Base-by-base conservation (phyloP, 2,797 vertebrate genomes). In the Sebastolobus altivelis region DNA sequence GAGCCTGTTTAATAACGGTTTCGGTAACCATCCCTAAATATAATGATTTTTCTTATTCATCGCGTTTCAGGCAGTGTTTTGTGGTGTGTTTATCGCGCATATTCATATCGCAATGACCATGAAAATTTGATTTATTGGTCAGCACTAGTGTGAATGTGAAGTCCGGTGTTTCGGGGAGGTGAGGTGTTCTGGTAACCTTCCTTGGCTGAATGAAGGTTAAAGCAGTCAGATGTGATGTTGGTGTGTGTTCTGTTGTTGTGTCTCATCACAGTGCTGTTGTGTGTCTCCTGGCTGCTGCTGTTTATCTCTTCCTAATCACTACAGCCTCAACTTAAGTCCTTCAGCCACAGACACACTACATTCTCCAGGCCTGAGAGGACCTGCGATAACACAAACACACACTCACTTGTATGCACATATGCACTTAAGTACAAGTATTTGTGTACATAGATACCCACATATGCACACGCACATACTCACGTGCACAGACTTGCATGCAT, bases 301-400 rank as follows among this genome's bases (percentile, higher is more conserved):
- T 84, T 90, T 82, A 85, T 86, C 79, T 75, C 52, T 25, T 22
- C 56, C 78, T 90, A 89, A 92, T 92, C 88, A 61, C 73, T 2
- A 4, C 52, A 59, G 61, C 70, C 54, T 89, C 40, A 40, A 62
- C 80, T 67, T 52, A 9, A 68, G 72, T 49, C 40, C 84, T 82
- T 80, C 82, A 87, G 72, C 54, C 54, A 9, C 80, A 85, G 73
- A 82, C 54, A 59, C 70, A 27, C 33, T 25, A 52, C 63, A 33
- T 59, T 55, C 49, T 79, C 79, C 81, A 83, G 79, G 25, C 68
- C 75, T 20, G 14, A 81, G 82, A 80, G 82, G 79, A 69, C 77
- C 71, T 55, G 72, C 16, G 89, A 92, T 90, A 92, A 88, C 84
- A 70, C 79, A 73, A 80, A 77, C 77, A 81, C 69, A 66, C 70